Evolutionary conservation across 53 echinoderm and acorn worm species (phyloP).

Genomic region (Hippasteria phrygiana): DNA sequence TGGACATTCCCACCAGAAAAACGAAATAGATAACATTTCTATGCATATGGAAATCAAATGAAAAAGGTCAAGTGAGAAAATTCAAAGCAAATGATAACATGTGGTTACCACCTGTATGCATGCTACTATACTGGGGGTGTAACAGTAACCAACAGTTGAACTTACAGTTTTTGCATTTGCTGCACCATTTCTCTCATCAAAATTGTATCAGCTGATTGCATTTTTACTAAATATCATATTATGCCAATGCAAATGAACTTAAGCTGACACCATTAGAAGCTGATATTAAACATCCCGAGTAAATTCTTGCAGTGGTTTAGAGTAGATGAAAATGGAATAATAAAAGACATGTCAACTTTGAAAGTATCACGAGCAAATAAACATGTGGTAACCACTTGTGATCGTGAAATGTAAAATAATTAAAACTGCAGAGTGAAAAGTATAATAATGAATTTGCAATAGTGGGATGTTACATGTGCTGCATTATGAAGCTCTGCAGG

Average conservation of each 20-base stretch:
- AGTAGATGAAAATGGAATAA: too few species aligned
- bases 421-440: not conserved
- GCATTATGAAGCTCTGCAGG: conserved; percentile 11
- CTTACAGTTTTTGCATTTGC: too few species aligned
- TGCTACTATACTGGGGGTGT: not conserved
- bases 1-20: too few species aligned
- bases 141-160: too few species aligned
- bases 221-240: not conserved
- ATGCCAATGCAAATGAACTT: too few species aligned
- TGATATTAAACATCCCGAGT: too few species aligned
- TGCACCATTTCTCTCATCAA: too few species aligned
- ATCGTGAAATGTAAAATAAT: not conserved
- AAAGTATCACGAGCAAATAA: too few species aligned
- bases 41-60: not conserved
- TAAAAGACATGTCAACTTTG: too few species aligned
- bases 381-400: conserved; percentile 44
- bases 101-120: not conserved
- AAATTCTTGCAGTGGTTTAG: too few species aligned
- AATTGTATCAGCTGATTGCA: not conserved
- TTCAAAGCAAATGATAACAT: not conserved
- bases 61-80: not conserved
- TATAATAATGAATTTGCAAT: not conserved
- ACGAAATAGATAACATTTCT: too few species aligned
- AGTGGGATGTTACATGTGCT: not conserved
- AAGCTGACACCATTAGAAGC: too few species aligned